phyloP scores from a whole-genome alignment of 2,113 vertebrate species.

The western clawed frog (Xenopus tropicalis) region DNA sequence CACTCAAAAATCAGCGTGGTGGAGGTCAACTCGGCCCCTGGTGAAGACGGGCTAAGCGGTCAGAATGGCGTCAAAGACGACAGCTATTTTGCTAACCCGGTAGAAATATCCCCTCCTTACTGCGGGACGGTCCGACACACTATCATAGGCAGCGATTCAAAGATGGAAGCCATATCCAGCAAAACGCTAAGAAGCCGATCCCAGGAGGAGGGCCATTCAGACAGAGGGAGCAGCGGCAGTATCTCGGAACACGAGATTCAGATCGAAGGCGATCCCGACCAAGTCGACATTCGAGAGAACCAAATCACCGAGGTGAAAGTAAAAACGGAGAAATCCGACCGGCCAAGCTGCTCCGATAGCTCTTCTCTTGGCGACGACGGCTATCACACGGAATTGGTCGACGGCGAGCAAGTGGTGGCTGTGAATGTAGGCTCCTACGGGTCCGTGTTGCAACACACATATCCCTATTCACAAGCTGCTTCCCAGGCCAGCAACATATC shows the following conservation, averaged over 20 bases:
- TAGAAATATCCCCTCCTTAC: conserved; percentile 94
- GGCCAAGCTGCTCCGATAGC: conserved; percentile 91
- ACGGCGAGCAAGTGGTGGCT: conserved; percentile 91
- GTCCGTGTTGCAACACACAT: conserved; percentile 83
- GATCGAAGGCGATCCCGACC: conserved; percentile 87
- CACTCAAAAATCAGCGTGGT: conserved; percentile 93
- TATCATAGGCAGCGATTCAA: conserved; percentile 63
- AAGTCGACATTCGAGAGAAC: conserved; percentile 85
- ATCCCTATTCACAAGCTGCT: conserved; percentile 77
- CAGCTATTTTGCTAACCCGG: conserved; percentile 88
- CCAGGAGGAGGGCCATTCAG: conserved; percentile 91
- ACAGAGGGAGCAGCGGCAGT: conserved; percentile 88
- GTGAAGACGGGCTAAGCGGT: conserved; percentile 71
- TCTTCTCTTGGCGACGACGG: conserved; percentile 94
- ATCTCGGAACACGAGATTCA: conserved; percentile 90
- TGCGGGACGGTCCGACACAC: conserved; percentile 78
- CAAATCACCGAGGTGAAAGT: conserved; percentile 90
- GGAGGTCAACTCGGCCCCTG: conserved; percentile 70
- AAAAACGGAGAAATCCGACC: conserved; percentile 88
- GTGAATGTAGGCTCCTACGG: conserved; percentile 91
- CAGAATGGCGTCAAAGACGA: conserved; percentile 85
- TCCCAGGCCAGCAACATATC: conserved; percentile 65
- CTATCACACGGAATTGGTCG: conserved; percentile 94
- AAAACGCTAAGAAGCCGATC: conserved; percentile 68
- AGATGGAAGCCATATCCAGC: conserved; percentile 67